Percentiles rank a stretch among this genome's conserved stretches.
Evolutionary conservation across 1,140 invertebrate species (phyloP).

Genomic region (Anagrus nilaparvatae): DNA sequence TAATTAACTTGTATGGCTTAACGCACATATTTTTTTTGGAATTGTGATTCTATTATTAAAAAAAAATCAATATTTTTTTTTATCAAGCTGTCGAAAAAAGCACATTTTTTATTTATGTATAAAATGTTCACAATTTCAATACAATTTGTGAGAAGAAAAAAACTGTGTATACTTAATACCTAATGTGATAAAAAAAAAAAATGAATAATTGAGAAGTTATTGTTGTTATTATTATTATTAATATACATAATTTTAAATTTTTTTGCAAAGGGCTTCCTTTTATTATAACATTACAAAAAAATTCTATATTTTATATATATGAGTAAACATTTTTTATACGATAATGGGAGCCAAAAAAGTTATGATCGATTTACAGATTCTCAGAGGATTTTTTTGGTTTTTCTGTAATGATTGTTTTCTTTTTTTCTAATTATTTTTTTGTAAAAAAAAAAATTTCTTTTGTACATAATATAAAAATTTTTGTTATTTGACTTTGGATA

Average conservation of each 20-base stretch:
- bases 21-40: constrained; percentile 12
- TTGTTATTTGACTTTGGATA: constrained; percentile 1
- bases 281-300: constrained; percentile 8
- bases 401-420: background rate
- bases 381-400: constrained; percentile 12
- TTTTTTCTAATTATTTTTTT: background rate
- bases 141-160: constrained; percentile 10
- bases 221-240: constrained; percentile 12
- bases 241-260: too few species aligned
- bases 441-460: constrained; percentile 6
- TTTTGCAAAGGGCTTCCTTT: constrained; percentile 16
- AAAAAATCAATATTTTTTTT: constrained; percentile 7
- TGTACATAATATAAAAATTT: background rate
- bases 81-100: constrained; percentile 18
- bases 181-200: constrained; percentile 29
- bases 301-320: constrained; percentile 12
- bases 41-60: background rate
- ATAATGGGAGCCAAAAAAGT: constrained; percentile 38
- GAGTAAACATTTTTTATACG: too few species aligned
- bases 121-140: too few species aligned
- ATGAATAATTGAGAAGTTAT: constrained; percentile 12
- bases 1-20: constrained; percentile 7
- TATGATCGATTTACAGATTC: constrained; percentile 32
- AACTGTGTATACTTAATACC: constrained; percentile 32
- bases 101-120: background rate